Evolutionary conservation across 2,113 vertebrate species (phyloP), one percentile per base, ranked within the genome.

Genomic region (Alces alces): DNA sequence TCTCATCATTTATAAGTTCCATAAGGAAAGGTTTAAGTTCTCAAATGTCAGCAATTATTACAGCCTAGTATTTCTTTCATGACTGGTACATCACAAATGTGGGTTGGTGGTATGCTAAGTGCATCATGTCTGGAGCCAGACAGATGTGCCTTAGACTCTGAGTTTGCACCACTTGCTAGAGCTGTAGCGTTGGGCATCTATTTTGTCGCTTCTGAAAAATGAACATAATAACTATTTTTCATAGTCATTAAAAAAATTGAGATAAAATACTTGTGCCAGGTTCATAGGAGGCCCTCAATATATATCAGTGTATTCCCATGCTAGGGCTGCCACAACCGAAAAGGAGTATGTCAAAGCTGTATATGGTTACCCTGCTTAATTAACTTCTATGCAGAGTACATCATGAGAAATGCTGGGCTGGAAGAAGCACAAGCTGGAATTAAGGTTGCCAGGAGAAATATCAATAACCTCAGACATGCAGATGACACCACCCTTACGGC

Each of bases 11-110:
- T 92, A n/a, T 57, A 93, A 82, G 33, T 89, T 93, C 80, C 89
- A 78, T 89, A 93, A 89, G 82, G 84, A 97, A 95, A 96, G 73
- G 89, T 96, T 93, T 93, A 95, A 79, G 87, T 96, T 96, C 86
- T 95, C 43, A 39, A 85, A 84, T 50, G 76, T 89, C 87, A 96
- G 96, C 90, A 45, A 39, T 92, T 91, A 94, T 85, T 60, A 85
- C 1, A 30, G 57, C 28, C 61, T 50, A 21, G 45, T 82, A 50
- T 47, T 96, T 80, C 87, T 87, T 30, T 73, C 36, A 88, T n/a
- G 78, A 43, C 58, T 60, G 17, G 25, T 60, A 30, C 60, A 43
- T 87, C 73, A 43, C 92, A 87, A 79, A 66, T 25, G 73, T 50
- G 70, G 66, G 27, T 6, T 83, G 91, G 70, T 83, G 36, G 55